Evolutionary conservation across 2,888 invertebrate species (phyloP), one percentile per base, ranked within the genome.

Genomic region (Dexiosoma caninum): DNA sequence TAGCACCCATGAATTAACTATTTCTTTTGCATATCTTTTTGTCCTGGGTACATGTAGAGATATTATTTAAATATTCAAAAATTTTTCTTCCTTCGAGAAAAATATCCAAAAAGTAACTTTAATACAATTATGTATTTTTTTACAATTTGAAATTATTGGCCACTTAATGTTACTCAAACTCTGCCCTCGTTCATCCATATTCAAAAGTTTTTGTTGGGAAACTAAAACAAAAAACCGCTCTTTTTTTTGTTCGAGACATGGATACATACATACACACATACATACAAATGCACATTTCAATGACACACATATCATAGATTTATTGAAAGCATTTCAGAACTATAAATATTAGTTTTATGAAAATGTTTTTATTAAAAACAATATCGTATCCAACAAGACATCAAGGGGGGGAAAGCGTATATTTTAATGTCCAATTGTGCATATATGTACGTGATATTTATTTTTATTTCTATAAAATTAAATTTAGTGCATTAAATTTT

Each of bases 111-210:
- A n/a, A n/a, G n/a, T n/a, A n/a, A n/a, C 53, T 30, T 53, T 53
- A 53, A 30, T 9, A 9, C 30, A 53, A 53, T 10, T 5, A 8
- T 30, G 30, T 5, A 53, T 8, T 53, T 16, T n/a, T 53, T n/a
- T 19, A 2, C 3, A 32, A 51, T 16, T 16, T 16, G 2, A 53
- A 16, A 32, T 19, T 2, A 42, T 10, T 42, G 27, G 19, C 42
- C 16, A 30, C 32, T 59, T 27, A 19, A 12, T 37, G 10, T 49
- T 37, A 27, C 30, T 59, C 30, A 49, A 59, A 70, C 70, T 70
- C 49, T 59, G 46, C 3, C 27, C 27, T 59, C 59, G 46, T 70
- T 70, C n/a, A 59, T 49, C 27, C 49, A 40, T 59, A 27, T 42
- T 32, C n/a, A 19, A 27, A 27, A 49, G 19, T 40, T 59, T 57